These are phyloP conservation scores for Loris lydekkerianus DNA, from an alignment of 2,797 vertebrate species.

Conservation along the genomic window DNA sequence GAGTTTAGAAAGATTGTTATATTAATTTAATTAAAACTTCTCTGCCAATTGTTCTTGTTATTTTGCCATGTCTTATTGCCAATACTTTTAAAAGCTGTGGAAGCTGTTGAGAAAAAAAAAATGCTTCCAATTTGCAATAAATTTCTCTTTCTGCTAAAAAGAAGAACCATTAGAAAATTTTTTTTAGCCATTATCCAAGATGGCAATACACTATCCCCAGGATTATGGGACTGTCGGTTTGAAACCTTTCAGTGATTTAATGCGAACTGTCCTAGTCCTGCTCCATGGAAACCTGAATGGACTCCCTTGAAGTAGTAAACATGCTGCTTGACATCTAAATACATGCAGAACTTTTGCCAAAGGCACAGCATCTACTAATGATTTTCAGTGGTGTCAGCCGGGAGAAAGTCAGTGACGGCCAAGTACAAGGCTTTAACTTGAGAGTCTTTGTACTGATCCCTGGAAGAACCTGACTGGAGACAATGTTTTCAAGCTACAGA, in stretches of 20 bases:
- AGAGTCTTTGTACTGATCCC: not conserved
- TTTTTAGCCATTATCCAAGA: constrained; percentile 74
- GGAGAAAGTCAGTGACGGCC: not conserved
- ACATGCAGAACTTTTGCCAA: constrained; percentile 45
- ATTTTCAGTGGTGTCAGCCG: constrained; percentile 10
- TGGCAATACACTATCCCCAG: constrained; percentile 23
- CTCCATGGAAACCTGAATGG: constrained; percentile 37
- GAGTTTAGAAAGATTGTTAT: constrained; percentile 45
- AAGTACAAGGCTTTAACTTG: not conserved
- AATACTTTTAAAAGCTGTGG: not conserved
- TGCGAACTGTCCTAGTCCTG: not conserved
- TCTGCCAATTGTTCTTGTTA: constrained; percentile 42
- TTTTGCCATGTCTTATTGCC: constrained; percentile 67
- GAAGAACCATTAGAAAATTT: constrained; percentile 69
- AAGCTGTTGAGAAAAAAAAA: constrained; percentile 61
- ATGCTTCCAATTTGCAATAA: constrained; percentile 9
- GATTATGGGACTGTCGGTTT: constrained; percentile 43
- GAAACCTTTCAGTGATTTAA: constrained; percentile 60
- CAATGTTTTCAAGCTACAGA: not conserved
- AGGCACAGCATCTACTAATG: constrained; percentile 42
- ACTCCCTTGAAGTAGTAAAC: constrained; percentile 52
- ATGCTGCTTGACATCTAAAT: constrained; percentile 56
- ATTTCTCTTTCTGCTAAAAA: constrained; percentile 71
- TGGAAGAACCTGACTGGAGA: not conserved
- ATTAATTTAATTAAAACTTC: constrained; percentile 73